Conservation (phyloP, 2,113 vertebrate species). For the Muscicapa adusta region DNA sequence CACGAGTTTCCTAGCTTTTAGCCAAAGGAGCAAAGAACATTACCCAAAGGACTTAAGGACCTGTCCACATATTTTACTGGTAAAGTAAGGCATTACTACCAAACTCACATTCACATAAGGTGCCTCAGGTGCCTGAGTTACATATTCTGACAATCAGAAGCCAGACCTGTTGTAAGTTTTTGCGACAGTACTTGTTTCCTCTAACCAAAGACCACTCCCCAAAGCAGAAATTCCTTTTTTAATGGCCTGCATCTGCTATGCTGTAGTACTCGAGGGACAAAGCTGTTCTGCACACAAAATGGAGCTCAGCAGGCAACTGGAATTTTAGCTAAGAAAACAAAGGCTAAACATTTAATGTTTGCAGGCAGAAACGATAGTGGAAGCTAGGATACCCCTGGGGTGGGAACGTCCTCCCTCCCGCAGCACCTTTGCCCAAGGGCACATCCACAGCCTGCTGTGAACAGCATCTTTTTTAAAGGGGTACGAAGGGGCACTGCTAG, state of each 20-base stretch:
- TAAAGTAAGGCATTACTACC: background rate
- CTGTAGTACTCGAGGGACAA: background rate
- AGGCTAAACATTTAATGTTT: background rate
- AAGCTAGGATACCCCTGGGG: background rate
- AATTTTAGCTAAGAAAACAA: background rate
- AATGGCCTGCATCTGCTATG: background rate
- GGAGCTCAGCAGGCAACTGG: background rate
- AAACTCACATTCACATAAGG: background rate
- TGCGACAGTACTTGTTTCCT: background rate
- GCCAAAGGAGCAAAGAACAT: background rate
- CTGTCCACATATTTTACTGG: background rate
- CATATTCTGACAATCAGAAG: background rate
- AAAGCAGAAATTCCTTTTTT: background rate
- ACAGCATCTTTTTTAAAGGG: accelerated
- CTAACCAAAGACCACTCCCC: background rate
- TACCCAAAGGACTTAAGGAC: background rate
- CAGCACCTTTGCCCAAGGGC: accelerated
- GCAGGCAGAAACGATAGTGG: accelerated
- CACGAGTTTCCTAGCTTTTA: background rate
- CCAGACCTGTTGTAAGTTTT: background rate
- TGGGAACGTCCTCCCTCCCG: no score
- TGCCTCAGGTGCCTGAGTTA: background rate
- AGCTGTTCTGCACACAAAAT: background rate
- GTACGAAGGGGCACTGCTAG: background rate
- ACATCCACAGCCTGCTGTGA: background rate